Base-by-base conservation (phyloP, 2,888 invertebrate genomes). In the Rutpela maculata region DNA sequence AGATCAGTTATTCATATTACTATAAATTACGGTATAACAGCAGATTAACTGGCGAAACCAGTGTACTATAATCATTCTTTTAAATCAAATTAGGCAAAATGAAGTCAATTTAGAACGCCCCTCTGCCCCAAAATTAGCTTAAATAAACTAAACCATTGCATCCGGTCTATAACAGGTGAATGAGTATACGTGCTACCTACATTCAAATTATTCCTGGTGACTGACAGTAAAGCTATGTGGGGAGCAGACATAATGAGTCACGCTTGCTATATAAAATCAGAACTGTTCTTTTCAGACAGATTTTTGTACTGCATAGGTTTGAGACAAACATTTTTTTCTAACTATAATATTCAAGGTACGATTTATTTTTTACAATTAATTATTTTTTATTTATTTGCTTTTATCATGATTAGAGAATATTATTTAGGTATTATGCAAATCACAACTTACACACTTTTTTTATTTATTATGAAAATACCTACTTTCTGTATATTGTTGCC, bases 101-200 rank as follows among this genome's bases (percentile, higher is more conserved):
- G 67, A 67, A 22, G 17, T 9, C 22, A 67, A 67, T 67, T 70
- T 70, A 70, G 11, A 38, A 18, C 17, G 68, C 35, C 65, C 31
- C 12, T 38, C n/a, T 11, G 22, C 19, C 60, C 66, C 73, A 69
- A 70, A 76, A 78, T 79, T 74, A 78, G 56, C 70, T 78, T 80
- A 80, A 82, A 81, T 75, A 70, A 79, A 76, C 71, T 81, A 80
- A 81, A 80, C 76, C 68, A 81, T 74, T 74, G 67, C 76, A 75
- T 82, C 82, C 82, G 80, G 75, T 62, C 74, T 50, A 55, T 78
- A 81, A 76, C 82, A 82, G 82, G 82, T 82, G 80, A 78, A 76
- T 75, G 65, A 60, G 31, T 68, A 18, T 38, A 55, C 59, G 11
- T n/a, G 68, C 77, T 74, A 77, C 77, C 77, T 77, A 77, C 77